phyloP scores from a whole-genome alignment of 1,140 invertebrate species.

The Aphis gossypii region DNA sequence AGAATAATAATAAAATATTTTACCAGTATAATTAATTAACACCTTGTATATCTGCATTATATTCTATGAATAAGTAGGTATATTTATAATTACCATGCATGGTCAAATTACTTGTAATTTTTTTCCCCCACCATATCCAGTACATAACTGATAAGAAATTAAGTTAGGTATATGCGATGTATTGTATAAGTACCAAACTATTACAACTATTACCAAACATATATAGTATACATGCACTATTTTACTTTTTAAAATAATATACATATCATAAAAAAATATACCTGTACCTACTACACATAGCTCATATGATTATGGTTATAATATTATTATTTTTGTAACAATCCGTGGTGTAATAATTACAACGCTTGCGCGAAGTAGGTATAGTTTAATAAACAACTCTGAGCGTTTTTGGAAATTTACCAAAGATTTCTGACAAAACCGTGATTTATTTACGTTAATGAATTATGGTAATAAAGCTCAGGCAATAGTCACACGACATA shows the following conservation, averaged over 20 bases:
- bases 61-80: too few relatives aligned
- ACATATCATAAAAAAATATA: not conserved
- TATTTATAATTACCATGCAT: not conserved
- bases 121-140: not conserved
- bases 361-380: not conserved
- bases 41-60: too few relatives aligned
- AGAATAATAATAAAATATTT: not conserved
- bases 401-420: constrained; percentile 35
- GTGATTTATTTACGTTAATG: constrained; percentile 30
- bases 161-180: not conserved
- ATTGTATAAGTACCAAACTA: not conserved
- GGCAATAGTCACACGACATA: constrained; percentile 35
- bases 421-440: constrained; percentile 30
- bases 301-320: not conserved
- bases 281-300: not conserved
- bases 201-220: too few relatives aligned
- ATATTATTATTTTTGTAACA: not conserved
- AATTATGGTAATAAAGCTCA: constrained; percentile 42
- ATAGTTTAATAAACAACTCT: not conserved
- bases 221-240: too few relatives aligned
- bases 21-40: too few relatives aligned
- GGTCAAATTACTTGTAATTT: not conserved
- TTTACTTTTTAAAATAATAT: too few relatives aligned
- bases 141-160: not conserved
- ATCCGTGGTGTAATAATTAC: not conserved